Evolutionary conservation across 2,113 vertebrate genomes (phyloP), one percentile per base, ranked within the genome.

Genomic region (Rallus limicola): DNA sequence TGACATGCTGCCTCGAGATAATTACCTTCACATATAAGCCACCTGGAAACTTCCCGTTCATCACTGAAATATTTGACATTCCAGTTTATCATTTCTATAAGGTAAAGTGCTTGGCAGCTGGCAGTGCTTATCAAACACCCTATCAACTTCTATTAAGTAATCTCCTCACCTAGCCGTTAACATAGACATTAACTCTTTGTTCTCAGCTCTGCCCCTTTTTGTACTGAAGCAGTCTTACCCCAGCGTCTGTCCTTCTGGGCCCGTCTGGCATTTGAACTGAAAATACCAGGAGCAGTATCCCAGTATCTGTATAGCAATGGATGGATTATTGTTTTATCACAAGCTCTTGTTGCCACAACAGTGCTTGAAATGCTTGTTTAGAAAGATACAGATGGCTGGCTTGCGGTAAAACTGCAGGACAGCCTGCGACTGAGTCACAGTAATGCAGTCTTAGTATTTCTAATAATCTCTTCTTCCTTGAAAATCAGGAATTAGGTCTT

Each of bases 71-170:
- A 97, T 99, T 99, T 96, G 98, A 98, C 92, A 98, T 99, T 53
- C 98, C 98, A 3, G 98, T 98, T 44, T 99, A 98, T 97, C 98
- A 99, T 88, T 99, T 99, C 97, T 99, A 99, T 89, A 99, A 99
- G 99, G 99, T 99, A 97, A 91, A 91, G 71, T 29, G 16, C 79
- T 62, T 64, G 20, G 40, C 2, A 81, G 48, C 69, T 64, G 25
- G 58, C 91, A 79, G 29, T 69, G 62, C 36, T 88, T 62, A 44
- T 13, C 31, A 14, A 25, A 11, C 15, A 13, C 19, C 14, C 62
- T 69, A 1, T 11, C 40, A 48, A 10, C 19, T n/a, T 16, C 5
- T 0, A 18, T 13, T 31, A 70, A 62, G n/a, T 23, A 5, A 56
- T 29, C 63, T 24, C 42, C 18, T 68, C 60, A 62, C 42, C 33